These are phyloP conservation scores for Chionodraco myersi DNA, from an alignment of 2,113 vertebrate species.

Conservation along the genomic window DNA sequence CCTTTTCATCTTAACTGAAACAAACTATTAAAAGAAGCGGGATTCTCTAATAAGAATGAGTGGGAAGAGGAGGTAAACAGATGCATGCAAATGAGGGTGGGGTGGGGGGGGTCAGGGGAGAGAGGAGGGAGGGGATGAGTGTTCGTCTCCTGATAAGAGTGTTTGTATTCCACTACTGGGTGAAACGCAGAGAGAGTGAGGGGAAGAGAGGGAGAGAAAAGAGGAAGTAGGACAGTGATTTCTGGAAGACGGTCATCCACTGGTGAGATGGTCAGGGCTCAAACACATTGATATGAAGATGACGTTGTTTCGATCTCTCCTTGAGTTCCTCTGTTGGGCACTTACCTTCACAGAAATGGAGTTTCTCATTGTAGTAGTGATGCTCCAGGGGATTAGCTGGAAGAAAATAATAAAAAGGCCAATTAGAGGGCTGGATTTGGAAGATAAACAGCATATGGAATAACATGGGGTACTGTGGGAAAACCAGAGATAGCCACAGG, in stretches of 20 bases:
- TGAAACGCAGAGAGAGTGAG: slow-evolving; percentile 53
- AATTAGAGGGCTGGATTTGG: background rate
- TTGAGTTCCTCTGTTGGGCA: slow-evolving; percentile 22
- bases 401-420: slow-evolving; percentile 21
- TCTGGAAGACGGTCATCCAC: slow-evolving; percentile 61
- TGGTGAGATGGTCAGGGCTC: slow-evolving; percentile 26
- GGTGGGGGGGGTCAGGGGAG: slow-evolving; percentile 46
- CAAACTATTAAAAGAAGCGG: slow-evolving; percentile 71
- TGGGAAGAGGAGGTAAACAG: slow-evolving; percentile 78
- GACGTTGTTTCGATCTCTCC: background rate
- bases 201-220: slow-evolving; percentile 23
- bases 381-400: slow-evolving; percentile 79
- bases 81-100: slow-evolving; percentile 81
- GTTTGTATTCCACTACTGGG: slow-evolving; percentile 81
- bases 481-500: too few species aligned
- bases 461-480: too few species aligned
- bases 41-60: slow-evolving; percentile 71
- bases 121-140: slow-evolving; percentile 68
- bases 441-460: too few species aligned
- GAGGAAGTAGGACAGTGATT: slow-evolving; percentile 60
- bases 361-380: slow-evolving; percentile 90
- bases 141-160: slow-evolving; percentile 86
- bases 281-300: slow-evolving; percentile 7
- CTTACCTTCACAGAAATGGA: slow-evolving; percentile 89
- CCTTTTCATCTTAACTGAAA: slow-evolving; percentile 62